Percentiles rank a stretch among this genome's conserved stretches.
Conservation (phyloP, 2,797 vertebrate genomes). For the Fringilla coelebs region DNA sequence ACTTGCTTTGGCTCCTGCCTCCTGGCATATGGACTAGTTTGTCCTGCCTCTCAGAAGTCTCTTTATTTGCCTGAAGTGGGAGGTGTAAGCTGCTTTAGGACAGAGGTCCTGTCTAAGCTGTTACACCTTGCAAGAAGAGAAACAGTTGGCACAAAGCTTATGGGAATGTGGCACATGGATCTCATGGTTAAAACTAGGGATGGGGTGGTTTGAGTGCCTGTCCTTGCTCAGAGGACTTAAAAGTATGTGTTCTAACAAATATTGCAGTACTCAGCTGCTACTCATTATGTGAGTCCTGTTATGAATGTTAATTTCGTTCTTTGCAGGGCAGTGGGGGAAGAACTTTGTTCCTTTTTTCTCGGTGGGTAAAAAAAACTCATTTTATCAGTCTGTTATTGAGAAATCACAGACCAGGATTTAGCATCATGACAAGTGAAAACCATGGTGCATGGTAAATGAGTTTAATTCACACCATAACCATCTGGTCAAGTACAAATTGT, state of each 20-base stretch:
- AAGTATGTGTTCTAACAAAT: neutral
- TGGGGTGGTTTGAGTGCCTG: neutral
- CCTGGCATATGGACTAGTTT: neutral
- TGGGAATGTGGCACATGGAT: neutral
- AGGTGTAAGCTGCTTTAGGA: neutral
- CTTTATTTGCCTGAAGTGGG: neutral
- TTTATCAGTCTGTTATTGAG: neutral
- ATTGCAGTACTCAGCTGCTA: neutral
- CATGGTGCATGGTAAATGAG: neutral
- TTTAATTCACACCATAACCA: neutral
- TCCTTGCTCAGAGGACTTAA: neutral
- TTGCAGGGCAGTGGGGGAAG: neutral
- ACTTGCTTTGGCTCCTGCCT: neutral
- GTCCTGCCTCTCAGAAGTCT: neutral
- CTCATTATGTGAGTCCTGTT: neutral
- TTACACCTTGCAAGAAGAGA: neutral
- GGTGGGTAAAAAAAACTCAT: neutral
- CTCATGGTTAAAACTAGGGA: neutral
- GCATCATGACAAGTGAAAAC: neutral
- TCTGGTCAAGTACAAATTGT: neutral
- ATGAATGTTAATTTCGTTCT: neutral
- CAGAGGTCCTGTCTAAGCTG: neutral
- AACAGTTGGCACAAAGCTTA: neutral
- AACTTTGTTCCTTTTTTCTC: neutral
- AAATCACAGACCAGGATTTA: neutral